phyloP scores from a whole-genome alignment of 2,797 vertebrate species.

The Chanos chanos region DNA sequence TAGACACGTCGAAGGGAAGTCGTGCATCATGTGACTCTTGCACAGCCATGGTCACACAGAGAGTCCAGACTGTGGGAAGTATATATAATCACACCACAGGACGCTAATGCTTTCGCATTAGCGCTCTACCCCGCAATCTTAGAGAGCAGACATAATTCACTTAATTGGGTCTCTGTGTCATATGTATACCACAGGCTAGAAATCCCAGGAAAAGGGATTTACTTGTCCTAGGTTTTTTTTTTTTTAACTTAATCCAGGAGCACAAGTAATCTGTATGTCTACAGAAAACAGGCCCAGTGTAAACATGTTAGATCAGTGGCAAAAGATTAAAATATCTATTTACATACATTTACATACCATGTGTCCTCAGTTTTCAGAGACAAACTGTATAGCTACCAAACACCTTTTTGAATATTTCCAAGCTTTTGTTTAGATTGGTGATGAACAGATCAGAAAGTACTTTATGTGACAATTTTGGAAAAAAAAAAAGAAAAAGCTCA shows the following conservation, averaged over 20 bases:
- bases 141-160: conserved; percentile 61
- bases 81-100: conserved; percentile 29
- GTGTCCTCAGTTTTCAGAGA: background rate
- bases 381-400: too few relatives aligned
- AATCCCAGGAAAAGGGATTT: conserved; percentile 31
- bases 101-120: conserved; percentile 46
- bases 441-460: background rate
- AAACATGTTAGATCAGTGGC: too few relatives aligned
- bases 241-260: too few relatives aligned
- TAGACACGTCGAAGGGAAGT: conserved; percentile 40
- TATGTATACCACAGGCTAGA: conserved; percentile 33
- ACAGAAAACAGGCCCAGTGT: too few relatives aligned
- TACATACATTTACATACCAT: background rate
- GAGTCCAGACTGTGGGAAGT: conserved; percentile 25
- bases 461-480: background rate
- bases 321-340: background rate
- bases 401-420: too few relatives aligned
- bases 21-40: conserved; percentile 36
- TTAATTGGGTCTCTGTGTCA: conserved; percentile 63
- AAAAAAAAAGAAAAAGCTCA: too few relatives aligned
- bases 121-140: conserved; percentile 59
- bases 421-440: too few relatives aligned
- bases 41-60: conserved; percentile 28
- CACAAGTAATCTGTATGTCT: too few relatives aligned
- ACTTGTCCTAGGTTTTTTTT: conserved; percentile 19